Conservation (phyloP, 2,888 invertebrate species). For the Ditula angustiorana region DNA sequence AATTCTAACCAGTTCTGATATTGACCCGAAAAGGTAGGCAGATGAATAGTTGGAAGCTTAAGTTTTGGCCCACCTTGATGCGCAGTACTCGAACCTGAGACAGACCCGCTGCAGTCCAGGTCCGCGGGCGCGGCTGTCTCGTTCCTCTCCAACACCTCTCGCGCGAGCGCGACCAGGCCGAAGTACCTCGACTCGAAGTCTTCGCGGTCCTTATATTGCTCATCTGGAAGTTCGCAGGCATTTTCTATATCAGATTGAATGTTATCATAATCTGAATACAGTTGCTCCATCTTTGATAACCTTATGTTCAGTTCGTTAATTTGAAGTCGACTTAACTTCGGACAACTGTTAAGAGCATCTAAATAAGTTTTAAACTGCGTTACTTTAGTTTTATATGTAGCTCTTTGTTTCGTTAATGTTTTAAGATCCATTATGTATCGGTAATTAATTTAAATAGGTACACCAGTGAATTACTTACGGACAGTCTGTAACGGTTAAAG, state of each 20-base stretch:
- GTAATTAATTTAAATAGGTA: too few species aligned
- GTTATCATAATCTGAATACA: constrained; percentile 35
- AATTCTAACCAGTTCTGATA: too few species aligned
- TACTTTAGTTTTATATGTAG: too few species aligned
- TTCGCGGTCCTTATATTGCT: constrained; percentile 32
- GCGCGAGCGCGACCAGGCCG: constrained; percentile 26
- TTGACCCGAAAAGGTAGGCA: constrained; percentile 19
- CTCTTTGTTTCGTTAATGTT: too few species aligned
- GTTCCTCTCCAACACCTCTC: constrained; percentile 24
- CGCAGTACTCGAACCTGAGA: constrained; percentile 11
- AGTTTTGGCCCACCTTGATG: background rate
- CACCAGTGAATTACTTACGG: too few species aligned
- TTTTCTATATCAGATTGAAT: constrained; percentile 38
- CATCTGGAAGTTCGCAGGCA: constrained; percentile 35
- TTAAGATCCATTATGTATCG: too few species aligned
- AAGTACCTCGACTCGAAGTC: constrained; percentile 37
- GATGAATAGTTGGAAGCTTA: background rate
- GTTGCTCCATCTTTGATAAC: constrained; percentile 34
- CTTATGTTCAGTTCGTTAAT: too few species aligned
- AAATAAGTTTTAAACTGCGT: too few species aligned
- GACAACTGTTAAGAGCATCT: too few species aligned
- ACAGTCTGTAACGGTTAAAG: too few species aligned
- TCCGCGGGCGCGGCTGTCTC: background rate
- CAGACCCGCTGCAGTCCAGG: constrained; percentile 19
- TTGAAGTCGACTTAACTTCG: too few species aligned